Percentiles rank a stretch among this genome's conserved stretches.
These are phyloP conservation scores for Antheraea assamensis DNA, from an alignment of 2,888 invertebrate genomes.

Conservation along the genomic window DNA sequence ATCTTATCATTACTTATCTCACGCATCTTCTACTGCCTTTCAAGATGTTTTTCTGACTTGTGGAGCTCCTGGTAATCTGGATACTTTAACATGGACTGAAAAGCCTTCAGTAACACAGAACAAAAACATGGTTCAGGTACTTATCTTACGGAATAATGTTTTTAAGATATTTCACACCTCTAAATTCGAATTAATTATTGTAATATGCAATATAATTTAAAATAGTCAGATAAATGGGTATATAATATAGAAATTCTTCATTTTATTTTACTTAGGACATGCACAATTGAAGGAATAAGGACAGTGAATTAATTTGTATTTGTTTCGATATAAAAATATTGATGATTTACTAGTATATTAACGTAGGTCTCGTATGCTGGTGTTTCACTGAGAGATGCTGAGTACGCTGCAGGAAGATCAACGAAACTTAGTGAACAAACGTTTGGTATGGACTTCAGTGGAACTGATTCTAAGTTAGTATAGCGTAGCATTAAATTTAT, in stretches of 20 bases:
- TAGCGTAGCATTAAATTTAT: neutral
- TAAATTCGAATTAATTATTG: neutral
- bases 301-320: neutral
- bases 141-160: neutral
- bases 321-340: neutral
- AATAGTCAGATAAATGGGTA: neutral
- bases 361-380: constrained; percentile 46
- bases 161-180: neutral
- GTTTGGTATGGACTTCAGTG: constrained; percentile 53
- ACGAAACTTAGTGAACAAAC: constrained; percentile 21
- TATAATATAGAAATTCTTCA: neutral
- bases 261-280: neutral
- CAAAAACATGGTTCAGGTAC: constrained; percentile 48
- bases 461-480: constrained; percentile 31
- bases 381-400: constrained; percentile 38
- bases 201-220: neutral
- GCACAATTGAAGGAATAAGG: neutral
- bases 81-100: constrained; percentile 88
- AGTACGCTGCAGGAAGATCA: constrained; percentile 36
- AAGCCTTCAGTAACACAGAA: constrained; percentile 32
- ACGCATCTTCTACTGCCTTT: constrained; percentile 30
- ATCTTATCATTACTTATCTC: constrained; percentile 46
- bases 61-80: constrained; percentile 85
- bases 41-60: constrained; percentile 84
- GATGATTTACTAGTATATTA: neutral